Conservation (phyloP, 2,113 vertebrate genomes). For the Polyodon spathula region DNA sequence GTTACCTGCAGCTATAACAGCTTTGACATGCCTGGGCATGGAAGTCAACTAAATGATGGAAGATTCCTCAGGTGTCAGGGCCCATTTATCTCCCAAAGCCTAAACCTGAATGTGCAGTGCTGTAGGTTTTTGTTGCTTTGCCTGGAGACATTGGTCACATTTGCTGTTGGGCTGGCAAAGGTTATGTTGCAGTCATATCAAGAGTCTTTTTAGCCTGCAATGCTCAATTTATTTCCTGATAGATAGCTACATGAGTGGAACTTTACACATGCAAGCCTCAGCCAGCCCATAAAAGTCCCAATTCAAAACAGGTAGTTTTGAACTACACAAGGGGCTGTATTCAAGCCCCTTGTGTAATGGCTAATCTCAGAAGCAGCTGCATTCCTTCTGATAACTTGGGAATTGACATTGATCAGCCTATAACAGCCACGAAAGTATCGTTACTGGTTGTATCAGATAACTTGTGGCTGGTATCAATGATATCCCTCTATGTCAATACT, state of each 20-base stretch:
- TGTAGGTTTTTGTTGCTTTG: too few relatives aligned
- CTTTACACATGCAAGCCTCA: too few relatives aligned
- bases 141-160: too few relatives aligned
- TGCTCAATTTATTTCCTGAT: too few relatives aligned
- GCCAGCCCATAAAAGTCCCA: too few relatives aligned
- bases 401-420: conserved; percentile 4
- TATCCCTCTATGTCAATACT: neutral
- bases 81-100: neutral
- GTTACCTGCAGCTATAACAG: neutral
- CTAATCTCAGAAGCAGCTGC: conserved; percentile 8
- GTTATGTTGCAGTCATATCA: too few relatives aligned
- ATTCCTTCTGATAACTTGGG: neutral
- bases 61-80: neutral
- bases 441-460: conserved; percentile 7
- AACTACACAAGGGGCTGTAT: too few relatives aligned
- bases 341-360: neutral
- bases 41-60: neutral
- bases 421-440: conserved; percentile 2
- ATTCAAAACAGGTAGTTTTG: too few relatives aligned
- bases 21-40: neutral
- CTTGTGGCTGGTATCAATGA: neutral
- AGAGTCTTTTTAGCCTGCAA: too few relatives aligned
- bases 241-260: too few relatives aligned
- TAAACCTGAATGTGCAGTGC: too few relatives aligned
- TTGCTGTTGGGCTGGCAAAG: too few relatives aligned